Base-by-base conservation (phyloP, 2,888 invertebrate genomes). In the Cataglyphis albicans region DNA sequence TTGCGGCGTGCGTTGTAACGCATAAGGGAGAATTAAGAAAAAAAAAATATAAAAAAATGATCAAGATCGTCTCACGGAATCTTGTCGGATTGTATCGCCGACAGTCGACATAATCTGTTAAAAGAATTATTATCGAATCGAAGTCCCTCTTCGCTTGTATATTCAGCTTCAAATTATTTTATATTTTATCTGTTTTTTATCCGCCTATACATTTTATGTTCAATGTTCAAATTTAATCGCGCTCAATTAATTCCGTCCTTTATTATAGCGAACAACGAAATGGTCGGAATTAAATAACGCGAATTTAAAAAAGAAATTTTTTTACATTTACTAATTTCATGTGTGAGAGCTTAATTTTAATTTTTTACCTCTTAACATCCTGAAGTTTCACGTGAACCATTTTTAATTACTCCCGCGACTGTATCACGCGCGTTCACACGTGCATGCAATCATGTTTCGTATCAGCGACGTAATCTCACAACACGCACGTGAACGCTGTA, bases 1-100 rank as follows among this genome's bases (percentile, higher is more conserved):
- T 41, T 57, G 84, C 70, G 75, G 84, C 82, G 82, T 84, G 73
- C 88, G 86, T 76, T 81, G 41, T 67, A 75, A 75, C 74, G 65
- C 68, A 74, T 48, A 64, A 73, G 64, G 38, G 59, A 44, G 81
- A 63, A 82, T 12, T 41, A 61, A 75, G 52, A 52, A 64, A 55
- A 64, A 55, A 75, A 75, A 81, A 89, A 84, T 78, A 78, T 63
- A 72, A 83, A 68, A 65, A 73, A 73, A 21, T 63, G 74, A 18
- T 59, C 57, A 68, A 48, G 72, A 80, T 80, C 72, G 35, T 80
- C 59, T 80, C 72, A 72, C 59, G 25, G 35, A 80, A 44, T n/a
- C 32, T 59, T 72, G 65, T 55, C 32, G 32, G 41, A 67, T 38
- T 15, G 41, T 76, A 32, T 68, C 78, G 78, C 78, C 44, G 72